phyloP scores from a whole-genome alignment of 2,113 vertebrate species.

The Sorex fumeus region DNA sequence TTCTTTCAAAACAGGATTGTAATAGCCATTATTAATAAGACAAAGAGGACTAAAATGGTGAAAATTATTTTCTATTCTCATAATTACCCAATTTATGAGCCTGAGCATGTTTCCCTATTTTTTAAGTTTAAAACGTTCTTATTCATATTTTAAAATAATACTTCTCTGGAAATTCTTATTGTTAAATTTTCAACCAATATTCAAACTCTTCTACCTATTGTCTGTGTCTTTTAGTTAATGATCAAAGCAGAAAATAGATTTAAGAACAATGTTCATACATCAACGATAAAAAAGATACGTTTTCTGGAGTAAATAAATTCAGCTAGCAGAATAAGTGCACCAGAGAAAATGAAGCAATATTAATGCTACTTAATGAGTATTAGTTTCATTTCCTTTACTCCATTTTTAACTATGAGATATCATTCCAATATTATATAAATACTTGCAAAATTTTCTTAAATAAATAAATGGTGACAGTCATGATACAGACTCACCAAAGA shows the following conservation, averaged over 20 bases:
- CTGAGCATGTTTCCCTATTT: not conserved
- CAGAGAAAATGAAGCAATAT: not conserved
- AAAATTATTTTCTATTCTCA: not conserved
- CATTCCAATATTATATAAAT: not conserved
- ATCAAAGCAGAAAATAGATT: not conserved
- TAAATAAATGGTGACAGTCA: constrained; percentile 20
- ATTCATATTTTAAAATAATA: not conserved
- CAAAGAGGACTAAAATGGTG: not conserved
- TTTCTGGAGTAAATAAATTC: not conserved
- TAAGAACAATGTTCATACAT: not conserved
- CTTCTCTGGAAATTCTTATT: no score
- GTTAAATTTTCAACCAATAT: not conserved
- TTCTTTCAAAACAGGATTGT: not conserved
- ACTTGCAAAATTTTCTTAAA: not conserved
- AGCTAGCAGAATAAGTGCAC: not conserved
- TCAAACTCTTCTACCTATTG: not conserved
- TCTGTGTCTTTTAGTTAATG: not conserved
- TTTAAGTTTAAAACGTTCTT: not conserved
- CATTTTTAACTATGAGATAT: not conserved
- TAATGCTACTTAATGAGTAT: not conserved
- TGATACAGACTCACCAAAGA: not conserved
- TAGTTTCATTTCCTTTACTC: not conserved
- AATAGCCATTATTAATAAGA: not conserved
- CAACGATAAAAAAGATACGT: accelerated
- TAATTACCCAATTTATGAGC: not conserved